Evolutionary conservation across 1,140 invertebrate genomes (phyloP).

Genomic region (Aphelinus atriplicis): DNA sequence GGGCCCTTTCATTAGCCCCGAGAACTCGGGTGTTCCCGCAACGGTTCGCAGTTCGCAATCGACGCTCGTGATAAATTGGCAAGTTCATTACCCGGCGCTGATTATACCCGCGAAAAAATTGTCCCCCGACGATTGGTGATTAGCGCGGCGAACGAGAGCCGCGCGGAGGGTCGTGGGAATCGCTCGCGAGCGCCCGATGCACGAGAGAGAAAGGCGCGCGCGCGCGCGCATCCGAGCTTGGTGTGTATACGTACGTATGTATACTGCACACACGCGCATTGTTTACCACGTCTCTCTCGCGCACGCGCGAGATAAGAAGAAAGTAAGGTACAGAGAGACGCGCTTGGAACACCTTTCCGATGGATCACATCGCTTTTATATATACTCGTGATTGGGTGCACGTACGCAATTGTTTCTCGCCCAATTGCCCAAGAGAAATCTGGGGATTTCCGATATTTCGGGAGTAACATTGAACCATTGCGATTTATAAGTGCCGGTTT

Average conservation of each 20-base stretch:
- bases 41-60: too few relatives aligned
- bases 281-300: slow-evolving; percentile 17
- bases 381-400: background rate
- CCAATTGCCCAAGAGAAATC: slow-evolving; percentile 4
- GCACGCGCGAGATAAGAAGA: slow-evolving; percentile 11
- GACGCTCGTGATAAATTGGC: too few relatives aligned
- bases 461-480: too few relatives aligned
- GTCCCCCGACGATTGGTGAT: too few relatives aligned
- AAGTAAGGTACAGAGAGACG: slow-evolving; percentile 18
- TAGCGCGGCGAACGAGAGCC: too few relatives aligned
- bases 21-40: too few relatives aligned
- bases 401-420: slow-evolving; percentile 17
- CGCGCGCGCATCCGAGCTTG: background rate
- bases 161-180: too few relatives aligned
- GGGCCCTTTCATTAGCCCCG: too few relatives aligned
- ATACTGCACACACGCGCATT: background rate
- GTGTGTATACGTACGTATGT: background rate
- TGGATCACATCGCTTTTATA: slow-evolving; percentile 8
- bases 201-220: background rate
- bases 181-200: too few relatives aligned
- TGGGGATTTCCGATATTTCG: slow-evolving; percentile 2
- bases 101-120: too few relatives aligned
- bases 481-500: too few relatives aligned
- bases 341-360: slow-evolving; percentile 16
- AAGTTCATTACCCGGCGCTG: too few relatives aligned